Evolutionary conservation across 2,797 vertebrate genomes (phyloP).

Genomic region (Synanceia verrucosa): DNA sequence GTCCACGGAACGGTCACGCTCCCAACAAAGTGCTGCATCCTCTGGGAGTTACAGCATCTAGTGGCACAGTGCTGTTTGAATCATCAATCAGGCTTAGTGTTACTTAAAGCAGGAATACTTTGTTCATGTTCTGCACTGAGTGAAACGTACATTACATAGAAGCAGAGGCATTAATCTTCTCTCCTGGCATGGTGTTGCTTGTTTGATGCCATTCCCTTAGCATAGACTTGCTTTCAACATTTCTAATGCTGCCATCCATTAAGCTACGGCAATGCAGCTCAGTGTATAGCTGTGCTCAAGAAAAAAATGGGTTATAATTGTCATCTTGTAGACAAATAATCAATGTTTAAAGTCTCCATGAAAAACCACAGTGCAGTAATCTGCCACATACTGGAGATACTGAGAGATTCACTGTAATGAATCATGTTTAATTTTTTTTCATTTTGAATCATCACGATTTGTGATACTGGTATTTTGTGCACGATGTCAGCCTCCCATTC

Average conservation of each 20-base stretch:
- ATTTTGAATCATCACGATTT: slow-evolving; percentile 35
- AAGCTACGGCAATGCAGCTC: slow-evolving; percentile 12
- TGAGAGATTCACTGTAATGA: slow-evolving; percentile 22
- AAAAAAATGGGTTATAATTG: slow-evolving; percentile 10
- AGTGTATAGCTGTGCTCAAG: slow-evolving; percentile 11
- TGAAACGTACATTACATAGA: slow-evolving; percentile 23
- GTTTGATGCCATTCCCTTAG: slow-evolving; percentile 17
- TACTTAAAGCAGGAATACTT: slow-evolving; percentile 25
- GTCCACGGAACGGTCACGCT: slow-evolving; percentile 25
- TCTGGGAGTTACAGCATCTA: slow-evolving; percentile 18
- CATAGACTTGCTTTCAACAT: slow-evolving; percentile 15
- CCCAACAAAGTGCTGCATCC: slow-evolving; percentile 17
- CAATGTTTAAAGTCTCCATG: slow-evolving; percentile 27
- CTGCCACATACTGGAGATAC: slow-evolving; percentile 26
- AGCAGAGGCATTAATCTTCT: slow-evolving; percentile 29
- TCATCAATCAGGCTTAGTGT: slow-evolving; percentile 36
- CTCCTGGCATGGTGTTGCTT: slow-evolving; percentile 1
- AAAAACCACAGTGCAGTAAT: slow-evolving; percentile 11
- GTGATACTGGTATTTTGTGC: slow-evolving; percentile 40
- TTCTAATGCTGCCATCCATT: slow-evolving; percentile 18
- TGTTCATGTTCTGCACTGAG: slow-evolving; percentile 31
- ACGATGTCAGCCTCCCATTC: slow-evolving; percentile 31
- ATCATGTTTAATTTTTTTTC: slow-evolving; percentile 21
- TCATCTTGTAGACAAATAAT: slow-evolving; percentile 35
- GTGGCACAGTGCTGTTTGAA: slow-evolving; percentile 19